Evolutionary conservation across 2,113 vertebrate genomes (phyloP).

Genomic region (Alaudala cheleensis): DNA sequence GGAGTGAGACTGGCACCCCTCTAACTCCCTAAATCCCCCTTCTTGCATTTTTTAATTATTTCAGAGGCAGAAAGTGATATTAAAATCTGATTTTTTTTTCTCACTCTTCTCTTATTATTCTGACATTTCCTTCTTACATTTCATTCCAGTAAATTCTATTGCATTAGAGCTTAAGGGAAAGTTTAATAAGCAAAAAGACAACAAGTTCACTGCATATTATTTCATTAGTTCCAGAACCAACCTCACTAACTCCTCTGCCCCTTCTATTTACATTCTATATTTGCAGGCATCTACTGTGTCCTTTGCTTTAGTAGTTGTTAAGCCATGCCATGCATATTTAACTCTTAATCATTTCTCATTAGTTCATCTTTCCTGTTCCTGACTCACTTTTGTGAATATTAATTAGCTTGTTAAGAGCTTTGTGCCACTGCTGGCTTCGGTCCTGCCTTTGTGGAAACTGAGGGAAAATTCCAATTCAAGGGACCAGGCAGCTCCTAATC

Average conservation of each 20-base stretch:
- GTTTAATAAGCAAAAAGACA: conserved; percentile 46
- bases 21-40: neutral
- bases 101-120: neutral
- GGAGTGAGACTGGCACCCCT: neutral
- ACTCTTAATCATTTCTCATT: conserved; percentile 63
- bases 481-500: neutral
- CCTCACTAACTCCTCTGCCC: conserved; percentile 40
- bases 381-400: conserved; percentile 50
- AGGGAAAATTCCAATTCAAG: neutral
- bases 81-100: neutral
- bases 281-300: conserved; percentile 45
- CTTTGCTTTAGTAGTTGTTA: conserved; percentile 43
- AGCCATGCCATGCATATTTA: conserved; percentile 60
- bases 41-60: neutral
- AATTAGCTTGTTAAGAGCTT: conserved; percentile 39
- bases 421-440: neutral
- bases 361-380: conserved; percentile 44
- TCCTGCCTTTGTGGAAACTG: neutral
- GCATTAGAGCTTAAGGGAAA: neutral
- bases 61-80: neutral
- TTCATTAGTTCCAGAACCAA: conserved; percentile 51
- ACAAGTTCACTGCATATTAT: conserved; percentile 39
- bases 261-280: conserved; percentile 38
- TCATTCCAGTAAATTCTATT: neutral
- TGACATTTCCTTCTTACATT: neutral